Percentiles rank a stretch among this genome's conserved stretches.
Evolutionary conservation across 92 coral and sea anemone species (phyloP).

Genomic region (Actinernus sp.): DNA sequence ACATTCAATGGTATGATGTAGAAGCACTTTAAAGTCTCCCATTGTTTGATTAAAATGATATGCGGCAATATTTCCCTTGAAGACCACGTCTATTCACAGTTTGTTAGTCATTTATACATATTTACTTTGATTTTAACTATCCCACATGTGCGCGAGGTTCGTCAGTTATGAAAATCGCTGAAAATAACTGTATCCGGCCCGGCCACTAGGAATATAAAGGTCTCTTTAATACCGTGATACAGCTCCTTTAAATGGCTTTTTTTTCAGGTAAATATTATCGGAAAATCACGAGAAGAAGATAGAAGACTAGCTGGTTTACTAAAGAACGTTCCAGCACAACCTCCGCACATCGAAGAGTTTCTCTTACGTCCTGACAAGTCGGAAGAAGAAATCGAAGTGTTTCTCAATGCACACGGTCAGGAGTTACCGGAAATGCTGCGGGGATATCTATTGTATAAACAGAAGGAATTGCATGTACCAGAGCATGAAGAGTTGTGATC

Average conservation of each 20-base stretch:
- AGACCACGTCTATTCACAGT: too few relatives aligned
- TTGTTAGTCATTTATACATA: too few relatives aligned
- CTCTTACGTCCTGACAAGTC: constrained; percentile 76
- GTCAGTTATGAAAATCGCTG: too few relatives aligned
- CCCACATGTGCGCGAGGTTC: too few relatives aligned
- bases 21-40: too few relatives aligned
- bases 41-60: too few relatives aligned
- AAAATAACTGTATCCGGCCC: too few relatives aligned
- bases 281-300: constrained; percentile 63
- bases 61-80: too few relatives aligned
- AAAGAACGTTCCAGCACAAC: constrained; percentile 34
- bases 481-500: too few relatives aligned
- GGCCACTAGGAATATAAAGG: neutral
- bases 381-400: constrained; percentile 53
- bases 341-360: constrained; percentile 83
- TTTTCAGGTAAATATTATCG: constrained; percentile 82
- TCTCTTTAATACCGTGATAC: neutral
- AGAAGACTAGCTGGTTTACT: constrained; percentile 36
- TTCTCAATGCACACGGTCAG: constrained; percentile 45
- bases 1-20: too few relatives aligned
- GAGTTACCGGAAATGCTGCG: constrained; percentile 43
- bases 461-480: too few relatives aligned
- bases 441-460: constrained; percentile 65
- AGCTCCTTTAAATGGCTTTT: neutral
- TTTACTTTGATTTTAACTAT: too few relatives aligned